Evolutionary conservation across 2,888 invertebrate species (phyloP).

Genomic region (Augiades crinisus): DNA sequence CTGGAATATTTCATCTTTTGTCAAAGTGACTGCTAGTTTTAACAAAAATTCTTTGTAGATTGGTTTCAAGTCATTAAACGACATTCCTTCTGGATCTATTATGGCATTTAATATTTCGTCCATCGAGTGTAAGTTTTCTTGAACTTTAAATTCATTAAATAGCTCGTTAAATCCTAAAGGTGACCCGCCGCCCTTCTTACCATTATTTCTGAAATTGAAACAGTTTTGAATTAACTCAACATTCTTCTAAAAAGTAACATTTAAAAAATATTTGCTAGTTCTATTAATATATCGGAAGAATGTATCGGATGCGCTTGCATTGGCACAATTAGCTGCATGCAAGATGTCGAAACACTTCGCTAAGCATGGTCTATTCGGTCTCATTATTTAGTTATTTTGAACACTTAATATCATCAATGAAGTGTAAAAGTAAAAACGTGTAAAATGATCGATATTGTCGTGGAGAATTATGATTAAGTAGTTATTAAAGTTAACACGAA

Average conservation of each 20-base stretch:
- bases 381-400: conserved; percentile 52
- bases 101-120: conserved; percentile 94
- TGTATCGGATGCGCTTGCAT: conserved; percentile 66
- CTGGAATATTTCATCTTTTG: conserved; percentile 95
- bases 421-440: conserved; percentile 42
- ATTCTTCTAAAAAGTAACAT: not conserved
- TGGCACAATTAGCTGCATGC: conserved; percentile 66
- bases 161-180: conserved; percentile 93
- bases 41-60: conserved; percentile 94
- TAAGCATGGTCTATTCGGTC: conserved; percentile 56
- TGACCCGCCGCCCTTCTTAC: conserved; percentile 86
- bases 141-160: conserved; percentile 92
- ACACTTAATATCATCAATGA: conserved; percentile 43
- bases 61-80: conserved; percentile 94
- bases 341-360: conserved; percentile 61
- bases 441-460: conserved; percentile 3
- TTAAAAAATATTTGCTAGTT: conserved; percentile 21
- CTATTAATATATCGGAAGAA: conserved; percentile 53
- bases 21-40: conserved; percentile 92
- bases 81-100: conserved; percentile 95
- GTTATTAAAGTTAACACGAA: not conserved
- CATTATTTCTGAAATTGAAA: conserved; percentile 78
- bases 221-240: conserved; percentile 1
- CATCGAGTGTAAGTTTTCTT: conserved; percentile 93
- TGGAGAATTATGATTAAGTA: not conserved